Percentiles rank a stretch among this genome's conserved stretches.
Conservation (phyloP, 2,113 vertebrate species). For the Nansenia antarctica region DNA sequence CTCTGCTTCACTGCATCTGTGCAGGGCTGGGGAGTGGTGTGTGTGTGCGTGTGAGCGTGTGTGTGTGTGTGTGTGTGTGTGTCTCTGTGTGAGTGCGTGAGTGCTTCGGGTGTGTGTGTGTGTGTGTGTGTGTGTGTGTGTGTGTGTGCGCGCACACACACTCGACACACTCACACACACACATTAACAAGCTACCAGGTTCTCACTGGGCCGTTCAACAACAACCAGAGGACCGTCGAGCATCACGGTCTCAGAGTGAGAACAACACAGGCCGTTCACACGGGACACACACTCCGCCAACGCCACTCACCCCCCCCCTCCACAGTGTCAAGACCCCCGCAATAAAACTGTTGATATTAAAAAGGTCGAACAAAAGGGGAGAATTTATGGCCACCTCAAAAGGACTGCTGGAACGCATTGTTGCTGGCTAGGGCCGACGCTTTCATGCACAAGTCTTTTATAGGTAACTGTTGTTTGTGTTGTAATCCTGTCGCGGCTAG, state of each 20-base stretch:
- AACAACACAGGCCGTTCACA: slow-evolving; percentile 32
- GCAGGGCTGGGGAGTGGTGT: slow-evolving; percentile 40
- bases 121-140: not conserved
- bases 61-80: not conserved
- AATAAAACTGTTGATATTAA: slow-evolving; percentile 58
- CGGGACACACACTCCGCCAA: slow-evolving; percentile 3
- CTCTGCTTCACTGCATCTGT: slow-evolving; percentile 51
- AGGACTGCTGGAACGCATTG: not conserved
- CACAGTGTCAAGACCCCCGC: slow-evolving; percentile 34
- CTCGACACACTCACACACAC: slow-evolving; percentile 48
- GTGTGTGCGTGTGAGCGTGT: not conserved
- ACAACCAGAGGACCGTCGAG: not conserved
- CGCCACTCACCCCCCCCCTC: slow-evolving; percentile 21
- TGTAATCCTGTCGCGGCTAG: not conserved
- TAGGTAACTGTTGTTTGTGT: too few relatives aligned
- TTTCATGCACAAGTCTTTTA: not conserved
- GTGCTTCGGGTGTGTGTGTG: not conserved
- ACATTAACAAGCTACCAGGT: slow-evolving; percentile 7
- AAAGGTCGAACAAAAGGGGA: slow-evolving; percentile 8
- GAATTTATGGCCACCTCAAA: not conserved
- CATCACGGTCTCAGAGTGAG: not conserved
- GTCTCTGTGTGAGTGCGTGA: not conserved
- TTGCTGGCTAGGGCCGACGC: not conserved
- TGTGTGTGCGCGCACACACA: slow-evolving; percentile 30
- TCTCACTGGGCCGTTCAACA: not conserved